Evolutionary conservation across 2,888 invertebrate species (phyloP), one percentile per base, ranked within the genome.

Genomic region (Rhopalosiphum nymphaeae): DNA sequence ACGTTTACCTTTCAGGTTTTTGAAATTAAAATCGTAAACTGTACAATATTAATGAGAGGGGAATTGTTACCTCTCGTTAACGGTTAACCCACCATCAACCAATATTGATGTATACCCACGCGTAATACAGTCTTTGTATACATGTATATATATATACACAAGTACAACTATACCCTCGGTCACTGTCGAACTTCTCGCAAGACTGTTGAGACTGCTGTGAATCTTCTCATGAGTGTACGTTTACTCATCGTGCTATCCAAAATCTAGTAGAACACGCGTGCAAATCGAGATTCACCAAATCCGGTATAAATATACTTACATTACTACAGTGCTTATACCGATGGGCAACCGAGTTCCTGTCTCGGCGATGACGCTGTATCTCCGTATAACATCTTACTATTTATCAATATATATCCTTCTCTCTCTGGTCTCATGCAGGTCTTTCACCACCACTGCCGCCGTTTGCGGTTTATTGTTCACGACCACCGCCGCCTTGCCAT

Each of bases 391-490:
- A 36, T 36, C 78, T 78, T 9, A 78, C 21, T 61, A 61, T 78
- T 36, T 78, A 78, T 78, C 78, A 53, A 53, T 53, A 53, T 36
- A 36, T 21, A 78, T 78, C 21, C 25, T 56, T 53, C 29, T 56
- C 53, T 49, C 42, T 26, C 53, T 11, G 56, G n/a, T 89, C 46
- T 53, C 53, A 56, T 53, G 89, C 93, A 56, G 93, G 89, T 89
- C 78, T 89, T 92, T 89, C 89, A 36, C 46, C 49, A 49, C 36
- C 91, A 46, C 29, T 49, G 56, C 42, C 84, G 57, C 84, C 90
- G 93, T 93, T 93, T 93, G 93, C 85, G 93, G 93, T 93, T 93
- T 93, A 93, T 93, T 93, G 90, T 93, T 93, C 85, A 49, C 44
- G 29, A 87, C 25, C 46, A 42, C 78, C 36, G n/a, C 85, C 91